Base-by-base conservation (phyloP, 2,113 vertebrate species). In the Microtus montanus region DNA sequence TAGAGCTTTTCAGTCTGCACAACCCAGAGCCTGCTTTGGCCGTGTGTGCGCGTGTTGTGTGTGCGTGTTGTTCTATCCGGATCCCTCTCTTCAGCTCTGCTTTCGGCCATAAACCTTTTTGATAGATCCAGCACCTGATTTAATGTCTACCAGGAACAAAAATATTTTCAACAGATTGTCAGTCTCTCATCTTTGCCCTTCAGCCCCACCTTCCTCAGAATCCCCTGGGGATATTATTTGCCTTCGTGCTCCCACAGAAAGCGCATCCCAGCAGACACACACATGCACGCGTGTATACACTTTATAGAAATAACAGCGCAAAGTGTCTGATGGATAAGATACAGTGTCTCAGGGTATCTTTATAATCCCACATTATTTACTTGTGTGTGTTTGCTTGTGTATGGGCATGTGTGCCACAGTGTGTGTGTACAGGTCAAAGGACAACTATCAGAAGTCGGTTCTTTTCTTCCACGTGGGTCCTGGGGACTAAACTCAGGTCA, bases 71-170 rank as follows among this genome's bases (percentile, higher is more conserved):
- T 68, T 86, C 79, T 61, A 63, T 61, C 58, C 54, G 41, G 73
- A 12, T 17, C n/a, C 26, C 20, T 63, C 54, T 91, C 9, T 79
- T 44, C 75, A 77, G 75, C 14, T 44, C 90, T 7, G 7, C 73
- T 89, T 90, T 66, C 92, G 35, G 68, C 86, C 82, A 75, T 64
- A 83, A 79, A 87, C 35, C 63, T 28, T 95, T 94, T 90, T 87
- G 17, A 58, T 79, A 89, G 49, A 47, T 92, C 61, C 64, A 93
- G 54, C 38, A 90, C 3, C 44, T 93, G 70, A 44, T 71, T 94
- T 95, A 77, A 80, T 87, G 75, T 90, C 79, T 83, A 66, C 78
- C 91, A 93, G 35, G 38, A 87, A 73, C n/a, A 91, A 83, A 91
- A 92, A 66, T 63, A 41, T 89, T 91, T 64, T 73, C 20, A 73